A percentile compares a stretch with the other conserved stretches of the same genome.
These are phyloP conservation scores for Amblyjoppa fuscipennis DNA, from an alignment of 2,888 invertebrate species.

Conservation along the genomic window DNA sequence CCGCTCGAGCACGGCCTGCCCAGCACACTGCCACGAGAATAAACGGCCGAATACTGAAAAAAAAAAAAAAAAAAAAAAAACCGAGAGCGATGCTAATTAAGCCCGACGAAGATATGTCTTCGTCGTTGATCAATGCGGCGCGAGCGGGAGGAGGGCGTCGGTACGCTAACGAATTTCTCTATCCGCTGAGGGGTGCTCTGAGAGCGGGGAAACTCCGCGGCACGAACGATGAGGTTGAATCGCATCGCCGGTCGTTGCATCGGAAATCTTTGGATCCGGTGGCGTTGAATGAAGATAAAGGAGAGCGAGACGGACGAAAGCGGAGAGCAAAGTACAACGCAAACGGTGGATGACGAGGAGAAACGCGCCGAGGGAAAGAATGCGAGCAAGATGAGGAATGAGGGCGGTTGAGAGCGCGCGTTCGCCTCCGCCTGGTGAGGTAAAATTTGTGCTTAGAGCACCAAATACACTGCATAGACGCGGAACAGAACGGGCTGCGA, in stretches of 20 bases:
- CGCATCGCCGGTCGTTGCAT: conserved; percentile 36
- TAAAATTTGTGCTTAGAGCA: conserved; percentile 43
- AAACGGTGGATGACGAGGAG: conserved; percentile 55
- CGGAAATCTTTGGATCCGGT: conserved; percentile 46
- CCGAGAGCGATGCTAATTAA: conserved; percentile 50
- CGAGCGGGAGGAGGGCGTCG: neutral
- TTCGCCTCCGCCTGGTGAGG: neutral
- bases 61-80: neutral
- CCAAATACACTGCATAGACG: conserved; percentile 2
- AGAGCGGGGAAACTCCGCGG: conserved; percentile 6
- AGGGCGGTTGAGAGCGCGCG: neutral
- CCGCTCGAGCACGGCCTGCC: neutral
- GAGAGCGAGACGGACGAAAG: conserved; percentile 67
- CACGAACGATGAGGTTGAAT: conserved; percentile 14
- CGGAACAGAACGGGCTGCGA: conserved; percentile 56
- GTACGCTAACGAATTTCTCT: conserved; percentile 47
- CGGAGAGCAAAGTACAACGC: conserved; percentile 62
- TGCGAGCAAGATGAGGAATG: conserved; percentile 7
- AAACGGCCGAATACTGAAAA: conserved; percentile 34
- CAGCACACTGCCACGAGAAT: neutral
- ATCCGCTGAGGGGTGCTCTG: neutral
- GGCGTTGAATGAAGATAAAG: conserved; percentile 61
- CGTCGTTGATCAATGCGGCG: conserved; percentile 42
- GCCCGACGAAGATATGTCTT: conserved; percentile 47
- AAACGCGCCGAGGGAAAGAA: conserved; percentile 35